Percentiles rank a stretch among this genome's conserved stretches.
These are phyloP conservation scores for Danaus plexippus DNA, from an alignment of 1,140 invertebrate genomes.

Conservation along the genomic window DNA sequence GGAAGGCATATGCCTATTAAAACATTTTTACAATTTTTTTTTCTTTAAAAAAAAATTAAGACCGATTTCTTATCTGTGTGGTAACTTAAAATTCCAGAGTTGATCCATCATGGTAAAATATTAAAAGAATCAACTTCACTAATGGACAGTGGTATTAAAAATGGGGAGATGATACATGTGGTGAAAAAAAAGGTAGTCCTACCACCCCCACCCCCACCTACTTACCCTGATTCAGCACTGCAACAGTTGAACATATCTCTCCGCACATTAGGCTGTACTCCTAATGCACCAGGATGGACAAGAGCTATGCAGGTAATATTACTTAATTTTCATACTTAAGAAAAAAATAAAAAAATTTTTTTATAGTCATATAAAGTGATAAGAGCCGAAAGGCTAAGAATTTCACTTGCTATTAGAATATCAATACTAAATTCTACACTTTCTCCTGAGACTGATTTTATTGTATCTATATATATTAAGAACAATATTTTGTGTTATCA, in stretches of 20 bases:
- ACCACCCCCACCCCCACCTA: constrained; percentile 27
- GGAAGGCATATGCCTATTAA: neutral
- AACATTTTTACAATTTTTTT: neutral
- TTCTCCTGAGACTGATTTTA: too few species aligned
- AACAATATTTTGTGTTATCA: too few species aligned
- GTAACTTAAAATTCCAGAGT: constrained; percentile 36
- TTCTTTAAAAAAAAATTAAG: neutral
- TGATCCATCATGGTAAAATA: constrained; percentile 63
- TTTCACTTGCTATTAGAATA: too few species aligned
- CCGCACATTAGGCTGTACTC: constrained; percentile 54
- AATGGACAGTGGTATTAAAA: constrained; percentile 52
- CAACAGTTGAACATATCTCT: constrained; percentile 49
- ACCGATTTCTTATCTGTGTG: neutral
- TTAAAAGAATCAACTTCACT: constrained; percentile 48
- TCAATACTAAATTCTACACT: too few species aligned
- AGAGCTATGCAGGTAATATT: constrained; percentile 57
- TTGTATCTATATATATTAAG: too few species aligned
- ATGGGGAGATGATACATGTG: constrained; percentile 64
- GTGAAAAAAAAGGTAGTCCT: constrained; percentile 51
- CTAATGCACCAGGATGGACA: constrained; percentile 62
- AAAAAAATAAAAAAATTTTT: neutral
- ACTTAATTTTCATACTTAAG: neutral
- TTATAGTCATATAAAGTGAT: too few species aligned
- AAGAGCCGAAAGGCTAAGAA: too few species aligned
- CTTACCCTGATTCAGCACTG: constrained; percentile 49